Base-by-base conservation (phyloP, 2,888 invertebrate genomes). In the Athalia rosae region DNA sequence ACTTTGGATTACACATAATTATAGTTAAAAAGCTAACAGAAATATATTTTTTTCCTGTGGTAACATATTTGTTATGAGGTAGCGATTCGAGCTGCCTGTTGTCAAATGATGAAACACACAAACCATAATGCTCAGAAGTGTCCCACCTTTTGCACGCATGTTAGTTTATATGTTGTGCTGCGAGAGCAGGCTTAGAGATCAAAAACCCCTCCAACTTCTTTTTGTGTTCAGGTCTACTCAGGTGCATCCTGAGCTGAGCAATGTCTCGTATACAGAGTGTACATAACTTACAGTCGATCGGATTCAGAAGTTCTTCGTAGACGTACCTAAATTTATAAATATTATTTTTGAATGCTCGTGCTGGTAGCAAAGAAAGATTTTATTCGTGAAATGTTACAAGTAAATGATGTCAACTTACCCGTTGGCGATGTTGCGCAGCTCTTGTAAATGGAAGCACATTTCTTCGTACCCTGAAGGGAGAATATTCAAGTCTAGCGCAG, bases 161-260 rank as follows among this genome's bases (percentile, higher is more conserved):
- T 58, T n/a, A 58, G 50, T 58, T 45, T 28, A 28, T 28, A 28
- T 28, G 0, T 28, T 28, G 28, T 28, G 2, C 28, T 28, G 28
- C 28, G 28, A 28, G 28, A 28, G 28, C 28, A 28, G 28, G 28
- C 28, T 28, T 28, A 28, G 28, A 28, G 28, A 28, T 28, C 28
- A 28, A 28, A 28, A 28, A 28, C 28, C 2, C 90, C 28, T 90
- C 89, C 79, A 91, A 91, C 58, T 89, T 90, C 76, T 90, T 89
- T 66, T 85, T 88, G 84, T 93, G 93, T 41, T 88, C 84, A 79
- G 87, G 87, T 74, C 91, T 91, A 82, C 90, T 91, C 11, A 93
- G 89, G 81, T 93, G 93, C 47, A 90, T 90, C 77, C 92, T 91
- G 87, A 93, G 90, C 3, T 90, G 87, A 77, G 90, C 90, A 53